Conservation (phyloP, 2,113 vertebrate species). For the Cynopterus brachyotis region DNA sequence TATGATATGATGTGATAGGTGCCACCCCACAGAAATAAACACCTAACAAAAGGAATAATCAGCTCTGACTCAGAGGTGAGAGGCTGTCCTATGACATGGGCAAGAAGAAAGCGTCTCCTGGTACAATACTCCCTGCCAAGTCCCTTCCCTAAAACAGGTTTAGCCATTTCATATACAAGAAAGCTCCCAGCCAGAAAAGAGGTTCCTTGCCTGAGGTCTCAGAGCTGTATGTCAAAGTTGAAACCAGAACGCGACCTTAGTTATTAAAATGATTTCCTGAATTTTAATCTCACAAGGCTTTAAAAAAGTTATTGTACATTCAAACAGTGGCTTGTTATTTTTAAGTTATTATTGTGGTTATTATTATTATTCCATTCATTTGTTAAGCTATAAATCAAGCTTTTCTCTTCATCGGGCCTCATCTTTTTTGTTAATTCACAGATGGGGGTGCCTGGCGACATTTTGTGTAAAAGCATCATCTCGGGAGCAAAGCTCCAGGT, state of each 20-base stretch:
- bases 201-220: not conserved
- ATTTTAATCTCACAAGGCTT: not conserved
- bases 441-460: too few relatives aligned
- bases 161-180: not conserved
- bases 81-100: not conserved
- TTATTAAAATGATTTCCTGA: not conserved
- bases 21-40: not conserved
- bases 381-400: not conserved
- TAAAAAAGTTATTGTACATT: not conserved
- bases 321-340: not conserved
- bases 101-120: not conserved
- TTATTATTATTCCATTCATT: not conserved
- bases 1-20: not conserved
- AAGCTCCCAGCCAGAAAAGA: not conserved
- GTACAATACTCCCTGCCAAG: not conserved
- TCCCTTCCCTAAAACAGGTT: not conserved
- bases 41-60: not conserved
- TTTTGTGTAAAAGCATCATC: not conserved
- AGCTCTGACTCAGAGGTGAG: not conserved
- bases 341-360: not conserved
- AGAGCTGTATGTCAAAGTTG: not conserved
- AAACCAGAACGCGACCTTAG: not conserved
- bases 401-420: not conserved
- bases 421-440: not conserved
- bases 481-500: not conserved